Evolutionary conservation across 2,113 vertebrate species (phyloP).

Genomic region (Halcyon senegalensis): DNA sequence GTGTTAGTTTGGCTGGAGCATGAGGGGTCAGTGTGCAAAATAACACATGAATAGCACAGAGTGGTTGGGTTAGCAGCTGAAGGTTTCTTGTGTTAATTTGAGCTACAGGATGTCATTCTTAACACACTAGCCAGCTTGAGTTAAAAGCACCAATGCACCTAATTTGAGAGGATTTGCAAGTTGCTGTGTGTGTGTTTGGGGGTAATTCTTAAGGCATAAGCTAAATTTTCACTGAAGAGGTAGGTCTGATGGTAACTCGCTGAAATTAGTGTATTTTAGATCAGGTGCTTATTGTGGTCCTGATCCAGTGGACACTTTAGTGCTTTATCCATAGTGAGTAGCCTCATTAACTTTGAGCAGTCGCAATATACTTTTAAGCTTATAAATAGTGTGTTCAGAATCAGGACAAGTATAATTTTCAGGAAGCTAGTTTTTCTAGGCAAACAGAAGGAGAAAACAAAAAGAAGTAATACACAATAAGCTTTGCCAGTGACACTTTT

Average conservation of each 20-base stretch:
- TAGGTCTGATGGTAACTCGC: background rate
- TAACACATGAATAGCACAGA: background rate
- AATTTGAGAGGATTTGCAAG: background rate
- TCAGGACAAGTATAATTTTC: background rate
- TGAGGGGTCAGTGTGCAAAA: background rate
- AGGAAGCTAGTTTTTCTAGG: background rate
- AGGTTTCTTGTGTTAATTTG: background rate
- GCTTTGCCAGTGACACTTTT: background rate
- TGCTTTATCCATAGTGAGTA: background rate
- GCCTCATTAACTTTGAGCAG: background rate
- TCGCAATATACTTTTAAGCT: background rate
- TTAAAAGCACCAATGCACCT: accelerated
- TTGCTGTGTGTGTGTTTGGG: background rate
- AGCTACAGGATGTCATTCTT: background rate
- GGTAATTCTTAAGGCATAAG: background rate
- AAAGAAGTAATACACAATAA: background rate
- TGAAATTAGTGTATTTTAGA: background rate
- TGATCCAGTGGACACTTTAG: background rate
- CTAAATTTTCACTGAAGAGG: background rate
- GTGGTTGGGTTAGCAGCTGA: background rate
- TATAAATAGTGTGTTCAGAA: background rate
- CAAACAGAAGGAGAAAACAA: background rate
- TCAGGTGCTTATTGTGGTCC: accelerated
- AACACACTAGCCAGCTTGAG: background rate
- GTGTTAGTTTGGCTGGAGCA: background rate